A percentile compares a stretch with the other conserved stretches of the same genome.
These are phyloP conservation scores for Panthera leo DNA, from an alignment of 2,113 vertebrate genomes.

Conservation along the genomic window DNA sequence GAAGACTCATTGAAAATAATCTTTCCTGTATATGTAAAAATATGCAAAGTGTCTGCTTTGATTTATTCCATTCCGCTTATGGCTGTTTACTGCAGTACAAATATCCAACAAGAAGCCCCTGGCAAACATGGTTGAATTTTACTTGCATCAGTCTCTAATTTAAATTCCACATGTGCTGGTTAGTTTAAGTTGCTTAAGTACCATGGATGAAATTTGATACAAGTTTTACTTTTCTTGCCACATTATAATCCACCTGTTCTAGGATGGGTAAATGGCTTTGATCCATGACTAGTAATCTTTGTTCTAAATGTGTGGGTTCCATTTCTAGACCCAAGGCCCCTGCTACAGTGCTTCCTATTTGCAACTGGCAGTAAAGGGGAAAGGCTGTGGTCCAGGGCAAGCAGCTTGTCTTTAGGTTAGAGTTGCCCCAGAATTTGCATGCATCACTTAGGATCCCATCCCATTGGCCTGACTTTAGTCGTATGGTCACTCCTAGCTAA, in stretches of 20 bases:
- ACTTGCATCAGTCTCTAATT: constrained; percentile 55
- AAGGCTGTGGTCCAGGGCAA: not conserved
- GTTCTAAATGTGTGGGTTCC: too few species aligned
- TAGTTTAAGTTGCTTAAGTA: constrained; percentile 13
- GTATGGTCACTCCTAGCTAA: not conserved
- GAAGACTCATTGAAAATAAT: constrained; percentile 17
- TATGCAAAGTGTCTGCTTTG: not conserved
- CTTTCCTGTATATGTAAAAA: constrained; percentile 40
- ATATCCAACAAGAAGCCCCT: constrained; percentile 49
- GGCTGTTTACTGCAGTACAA: not conserved
- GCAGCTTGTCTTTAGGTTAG: not conserved
- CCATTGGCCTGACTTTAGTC: not conserved
- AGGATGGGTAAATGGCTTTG: not conserved
- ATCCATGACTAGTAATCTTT: not conserved
- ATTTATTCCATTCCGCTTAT: not conserved
- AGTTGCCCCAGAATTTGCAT: not conserved
- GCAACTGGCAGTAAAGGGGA: not conserved
- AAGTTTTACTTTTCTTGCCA: not conserved
- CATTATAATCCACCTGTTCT: not conserved
- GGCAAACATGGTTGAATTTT: constrained; percentile 60
- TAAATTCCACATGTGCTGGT: not conserved
- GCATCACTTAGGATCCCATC: not conserved
- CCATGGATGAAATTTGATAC: not conserved
- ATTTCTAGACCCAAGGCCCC: not conserved
- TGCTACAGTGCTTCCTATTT: not conserved